phyloP scores from a whole-genome alignment of 2,888 invertebrate genomes.

The Epinotia ramella region DNA sequence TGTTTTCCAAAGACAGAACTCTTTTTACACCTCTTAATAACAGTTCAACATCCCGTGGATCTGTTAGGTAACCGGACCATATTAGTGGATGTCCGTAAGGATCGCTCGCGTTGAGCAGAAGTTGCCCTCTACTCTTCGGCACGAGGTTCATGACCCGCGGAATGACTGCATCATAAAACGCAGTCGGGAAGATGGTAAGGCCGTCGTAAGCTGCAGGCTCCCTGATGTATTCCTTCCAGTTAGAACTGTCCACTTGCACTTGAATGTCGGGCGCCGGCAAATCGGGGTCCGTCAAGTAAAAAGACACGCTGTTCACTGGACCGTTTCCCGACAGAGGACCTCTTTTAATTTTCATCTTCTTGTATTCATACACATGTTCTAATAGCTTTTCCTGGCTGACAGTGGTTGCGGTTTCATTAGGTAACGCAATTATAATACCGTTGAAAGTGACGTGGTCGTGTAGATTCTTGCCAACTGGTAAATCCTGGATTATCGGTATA shows the following conservation, averaged over 20 bases:
- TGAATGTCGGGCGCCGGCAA: constrained; percentile 87
- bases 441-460: constrained; percentile 76
- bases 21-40: constrained; percentile 86
- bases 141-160: constrained; percentile 84
- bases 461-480: constrained; percentile 71
- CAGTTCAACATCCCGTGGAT: constrained; percentile 84
- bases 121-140: constrained; percentile 86
- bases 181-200: constrained; percentile 75
- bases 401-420: constrained; percentile 78
- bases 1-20: constrained; percentile 83
- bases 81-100: constrained; percentile 89
- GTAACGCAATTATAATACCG: constrained; percentile 79
- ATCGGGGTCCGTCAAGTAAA: constrained; percentile 80
- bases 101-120: constrained; percentile 86
- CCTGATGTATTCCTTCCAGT: constrained; percentile 78
- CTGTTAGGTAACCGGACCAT: constrained; percentile 87
- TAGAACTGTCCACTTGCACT: constrained; percentile 80
- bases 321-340: constrained; percentile 85
- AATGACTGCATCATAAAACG: constrained; percentile 86
- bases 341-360: constrained; percentile 59
- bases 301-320: constrained; percentile 82
- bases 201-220: constrained; percentile 77
- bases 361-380: constrained; percentile 70
- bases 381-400: constrained; percentile 69
- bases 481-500: constrained; percentile 63